A percentile compares a stretch with the other conserved stretches of the same genome.
Evolutionary conservation across 2,797 vertebrate species (phyloP).

Genomic region (Gobionotothen gibberifrons): DNA sequence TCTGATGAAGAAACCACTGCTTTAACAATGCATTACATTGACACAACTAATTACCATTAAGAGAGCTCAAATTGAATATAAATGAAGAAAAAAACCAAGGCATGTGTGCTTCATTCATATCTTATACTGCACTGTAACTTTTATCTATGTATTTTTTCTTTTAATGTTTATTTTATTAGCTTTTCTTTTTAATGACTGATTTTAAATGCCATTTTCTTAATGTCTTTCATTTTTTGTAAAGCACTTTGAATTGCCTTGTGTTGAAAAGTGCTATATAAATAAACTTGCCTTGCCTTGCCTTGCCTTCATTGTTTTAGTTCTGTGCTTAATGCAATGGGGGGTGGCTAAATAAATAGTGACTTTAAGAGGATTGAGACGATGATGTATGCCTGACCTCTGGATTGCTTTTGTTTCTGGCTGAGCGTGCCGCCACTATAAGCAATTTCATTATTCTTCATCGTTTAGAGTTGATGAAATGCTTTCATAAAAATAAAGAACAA

Average conservation of each 20-base stretch:
- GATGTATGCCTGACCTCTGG: conserved; percentile 40
- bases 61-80: background rate
- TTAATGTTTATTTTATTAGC: too few relatives aligned
- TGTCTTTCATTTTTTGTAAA: too few relatives aligned
- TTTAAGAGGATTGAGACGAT: conserved; percentile 46
- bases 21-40: conserved; percentile 12
- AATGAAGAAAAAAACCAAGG: background rate
- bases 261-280: too few relatives aligned
- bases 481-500: conserved; percentile 37
- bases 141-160: too few relatives aligned
- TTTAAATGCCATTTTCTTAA: too few relatives aligned
- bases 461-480: conserved; percentile 51
- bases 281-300: too few relatives aligned
- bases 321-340: background rate
- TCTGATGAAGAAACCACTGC: conserved; percentile 30
- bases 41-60: conserved; percentile 50
- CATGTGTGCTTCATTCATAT: background rate
- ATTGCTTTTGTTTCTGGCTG: conserved; percentile 33
- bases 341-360: conserved; percentile 36
- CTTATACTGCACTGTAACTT: too few relatives aligned
- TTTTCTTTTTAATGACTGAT: too few relatives aligned
- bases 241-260: too few relatives aligned
- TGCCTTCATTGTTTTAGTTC: background rate
- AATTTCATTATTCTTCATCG: conserved; percentile 41
- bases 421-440: conserved; percentile 12